These are phyloP conservation scores for Argyresthia goedartella DNA, from an alignment of 2,888 invertebrate species.

Conservation along the genomic window DNA sequence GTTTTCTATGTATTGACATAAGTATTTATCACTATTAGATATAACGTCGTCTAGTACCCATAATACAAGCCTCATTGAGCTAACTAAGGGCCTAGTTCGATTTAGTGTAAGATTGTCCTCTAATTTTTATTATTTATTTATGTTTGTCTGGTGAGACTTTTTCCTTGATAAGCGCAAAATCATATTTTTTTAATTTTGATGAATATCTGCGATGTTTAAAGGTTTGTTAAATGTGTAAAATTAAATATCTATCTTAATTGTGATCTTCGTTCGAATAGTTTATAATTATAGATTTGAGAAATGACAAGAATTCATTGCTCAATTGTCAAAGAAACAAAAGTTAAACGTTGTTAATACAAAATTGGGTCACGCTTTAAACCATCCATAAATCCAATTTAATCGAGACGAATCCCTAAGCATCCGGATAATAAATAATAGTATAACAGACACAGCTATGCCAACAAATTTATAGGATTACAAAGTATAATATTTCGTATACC, in stretches of 20 bases:
- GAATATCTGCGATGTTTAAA: no score
- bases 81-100: background rate
- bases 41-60: background rate
- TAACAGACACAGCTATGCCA: background rate
- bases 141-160: background rate
- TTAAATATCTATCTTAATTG: no score
- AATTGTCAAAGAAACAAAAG: background rate
- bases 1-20: no score
- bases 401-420: background rate
- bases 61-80: background rate
- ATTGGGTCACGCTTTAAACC: constrained; percentile 1
- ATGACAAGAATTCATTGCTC: background rate
- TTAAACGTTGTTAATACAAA: background rate
- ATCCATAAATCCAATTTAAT: constrained; percentile 4
- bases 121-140: background rate
- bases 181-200: no score
- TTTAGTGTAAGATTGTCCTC: background rate
- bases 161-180: background rate
- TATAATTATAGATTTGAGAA: no score
- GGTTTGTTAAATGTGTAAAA: no score
- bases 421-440: constrained; percentile 1
- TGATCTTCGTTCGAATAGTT: no score
- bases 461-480: background rate
- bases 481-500: background rate
- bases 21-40: no score